These are phyloP conservation scores for Cliona cf. orientalis DNA, from an alignment of 37 sponge, comb jelly and placozoan species.

Conservation along the genomic window DNA sequence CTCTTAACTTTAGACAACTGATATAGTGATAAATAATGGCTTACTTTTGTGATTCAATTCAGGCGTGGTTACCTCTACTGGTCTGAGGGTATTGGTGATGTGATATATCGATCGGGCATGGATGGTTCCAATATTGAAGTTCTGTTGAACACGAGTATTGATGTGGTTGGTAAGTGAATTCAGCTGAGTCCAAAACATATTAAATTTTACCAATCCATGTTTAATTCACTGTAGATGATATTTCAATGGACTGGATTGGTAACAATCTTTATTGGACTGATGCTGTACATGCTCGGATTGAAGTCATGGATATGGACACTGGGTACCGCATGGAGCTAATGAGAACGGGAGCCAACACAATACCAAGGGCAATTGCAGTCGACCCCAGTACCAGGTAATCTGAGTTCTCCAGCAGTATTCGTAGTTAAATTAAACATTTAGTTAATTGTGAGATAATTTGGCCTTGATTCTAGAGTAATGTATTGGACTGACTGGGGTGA, in stretches of 20 bases:
- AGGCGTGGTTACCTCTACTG: constrained; percentile 33
- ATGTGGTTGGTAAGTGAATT: background rate
- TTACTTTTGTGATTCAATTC: background rate
- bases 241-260: constrained; percentile 78
- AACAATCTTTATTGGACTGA: constrained; percentile 84
- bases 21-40: no score
- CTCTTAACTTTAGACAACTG: no score
- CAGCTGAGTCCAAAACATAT: background rate
- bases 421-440: no score
- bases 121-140: background rate
- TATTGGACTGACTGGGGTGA: constrained; percentile 81
- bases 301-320: constrained; percentile 37
- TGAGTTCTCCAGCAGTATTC: no score
- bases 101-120: constrained; percentile 14
- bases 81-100: constrained; percentile 10
- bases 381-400: constrained; percentile 44
- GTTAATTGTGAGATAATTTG: no score
- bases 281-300: constrained; percentile 5
- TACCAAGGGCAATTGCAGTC: constrained; percentile 34
- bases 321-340: constrained; percentile 7
- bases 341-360: constrained; percentile 19
- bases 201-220: no score
- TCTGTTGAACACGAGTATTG: constrained; percentile 9
- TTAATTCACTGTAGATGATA: constrained; percentile 48
- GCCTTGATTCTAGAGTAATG: constrained; percentile 41